Evolutionary conservation across 2,113 vertebrate species (phyloP), one percentile per base, ranked within the genome.

Genomic region (Pipra filicauda): DNA sequence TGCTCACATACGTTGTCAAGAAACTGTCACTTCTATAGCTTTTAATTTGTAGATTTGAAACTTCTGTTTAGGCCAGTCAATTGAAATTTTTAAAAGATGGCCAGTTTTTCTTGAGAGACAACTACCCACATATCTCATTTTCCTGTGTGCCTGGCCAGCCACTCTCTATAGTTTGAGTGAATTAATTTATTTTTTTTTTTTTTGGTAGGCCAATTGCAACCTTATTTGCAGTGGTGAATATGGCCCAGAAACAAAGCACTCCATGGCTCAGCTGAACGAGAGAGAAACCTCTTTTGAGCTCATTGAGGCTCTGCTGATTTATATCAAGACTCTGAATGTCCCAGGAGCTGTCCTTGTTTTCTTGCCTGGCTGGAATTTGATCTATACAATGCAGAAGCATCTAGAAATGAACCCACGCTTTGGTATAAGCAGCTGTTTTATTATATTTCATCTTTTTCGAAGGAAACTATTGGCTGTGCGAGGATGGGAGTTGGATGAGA

Each of bases 321-420:
- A 99, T 96, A 98, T 99, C 26, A 99, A 99, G 97, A 99, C 98
- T 12, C 97, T 99, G 86, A 98, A 99, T 54, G 99, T 98, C 52
- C 92, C 97, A 5, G 99, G 99, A 27, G 99, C 99, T 8, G 99
- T 99, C 26, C 98, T 99, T 37, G 74, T 99, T 70, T 99, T 99
- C 96, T 97, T 99, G 77, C 99, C 99, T 37, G 99, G 99, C 86
- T 99, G 99, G 99, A 99, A 99, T 92, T 98, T 99, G 95, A 99
- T 99, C 94, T 99, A 98, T 62, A 99, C 99, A 55, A 98, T 99
- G 99, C 99, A 99, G 97, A 99, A 99, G 82, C 98, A 99, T 96
- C 98, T 99, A 91, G 99, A 99, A 98, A 98, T 97, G 98, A 99
- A 98, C 96, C 97, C 99, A 2, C 98, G 99, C 97, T 99, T 99